Conservation (phyloP, 1,140 invertebrate genomes). For the Drosophila murphyi region DNA sequence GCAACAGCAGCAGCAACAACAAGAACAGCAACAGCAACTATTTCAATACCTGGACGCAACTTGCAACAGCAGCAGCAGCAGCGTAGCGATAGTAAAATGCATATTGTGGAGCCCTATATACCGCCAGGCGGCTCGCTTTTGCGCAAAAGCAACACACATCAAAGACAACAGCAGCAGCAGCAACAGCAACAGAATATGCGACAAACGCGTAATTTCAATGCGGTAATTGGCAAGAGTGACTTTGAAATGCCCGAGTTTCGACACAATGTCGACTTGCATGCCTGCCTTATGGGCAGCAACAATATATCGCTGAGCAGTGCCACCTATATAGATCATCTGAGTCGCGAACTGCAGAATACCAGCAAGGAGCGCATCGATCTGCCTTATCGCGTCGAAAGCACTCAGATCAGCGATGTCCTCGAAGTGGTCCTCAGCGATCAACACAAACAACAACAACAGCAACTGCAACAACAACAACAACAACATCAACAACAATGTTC, state of each 20-base stretch:
- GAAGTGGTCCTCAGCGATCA: slow-evolving; percentile 58
- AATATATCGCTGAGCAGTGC: slow-evolving; percentile 65
- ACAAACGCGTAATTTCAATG: slow-evolving; percentile 15
- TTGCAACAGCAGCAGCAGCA: neutral
- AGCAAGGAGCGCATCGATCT: slow-evolving; percentile 47
- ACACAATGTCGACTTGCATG: slow-evolving; percentile 75
- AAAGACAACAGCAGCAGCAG: slow-evolving; percentile 15
- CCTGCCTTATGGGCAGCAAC: slow-evolving; percentile 83
- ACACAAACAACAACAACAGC: slow-evolving; percentile 8
- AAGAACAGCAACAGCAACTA: slow-evolving; percentile 5
- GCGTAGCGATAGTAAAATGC: neutral
- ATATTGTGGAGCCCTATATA: slow-evolving; percentile 55
- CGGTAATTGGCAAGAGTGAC: neutral
- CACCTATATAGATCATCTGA: slow-evolving; percentile 61
- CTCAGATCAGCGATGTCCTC: slow-evolving; percentile 57
- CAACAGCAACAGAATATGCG: slow-evolving; percentile 24
- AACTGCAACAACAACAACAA: neutral
- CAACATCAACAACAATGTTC: neutral
- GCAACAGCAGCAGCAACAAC: slow-evolving; percentile 5
- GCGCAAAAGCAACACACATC: slow-evolving; percentile 58
- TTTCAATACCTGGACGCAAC: slow-evolving; percentile 14
- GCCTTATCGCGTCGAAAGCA: slow-evolving; percentile 7
- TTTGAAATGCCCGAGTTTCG: slow-evolving; percentile 47
- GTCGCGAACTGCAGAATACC: slow-evolving; percentile 74
- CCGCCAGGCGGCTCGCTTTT: slow-evolving; percentile 74